These are phyloP conservation scores for Oriolus oriolus DNA, from an alignment of 2,113 vertebrate genomes.

Conservation along the genomic window DNA sequence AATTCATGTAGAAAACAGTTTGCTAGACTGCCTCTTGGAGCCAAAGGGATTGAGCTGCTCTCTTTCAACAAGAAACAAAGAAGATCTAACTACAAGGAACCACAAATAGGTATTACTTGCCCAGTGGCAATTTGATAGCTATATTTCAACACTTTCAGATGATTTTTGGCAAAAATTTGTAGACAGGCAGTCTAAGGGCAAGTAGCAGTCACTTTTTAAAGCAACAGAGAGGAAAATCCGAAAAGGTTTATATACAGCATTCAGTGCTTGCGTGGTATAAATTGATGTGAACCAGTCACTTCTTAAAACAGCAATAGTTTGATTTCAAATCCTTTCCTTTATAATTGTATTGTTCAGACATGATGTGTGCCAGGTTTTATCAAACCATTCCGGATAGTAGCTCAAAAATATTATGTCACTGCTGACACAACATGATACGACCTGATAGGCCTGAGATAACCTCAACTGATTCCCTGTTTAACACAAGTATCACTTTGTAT, in stretches of 20 bases:
- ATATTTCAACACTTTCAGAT: background rate
- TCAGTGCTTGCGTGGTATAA: background rate
- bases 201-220: background rate
- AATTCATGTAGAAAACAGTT: background rate
- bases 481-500: background rate
- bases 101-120: background rate
- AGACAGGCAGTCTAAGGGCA: background rate
- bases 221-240: background rate
- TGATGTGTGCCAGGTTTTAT: background rate
- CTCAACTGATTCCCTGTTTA: background rate
- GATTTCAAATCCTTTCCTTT: background rate
- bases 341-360: background rate
- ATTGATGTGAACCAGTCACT: background rate
- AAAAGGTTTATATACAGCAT: background rate
- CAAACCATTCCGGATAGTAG: background rate
- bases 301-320: background rate
- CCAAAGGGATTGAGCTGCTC: background rate
- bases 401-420: background rate
- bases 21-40: background rate
- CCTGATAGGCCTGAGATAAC: background rate
- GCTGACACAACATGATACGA: background rate
- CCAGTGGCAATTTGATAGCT: background rate
- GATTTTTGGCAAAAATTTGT: background rate
- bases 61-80: background rate
- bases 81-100: background rate